phyloP scores from a whole-genome alignment of 2,113 vertebrate genomes.

The Leptodactylus fuscus region DNA sequence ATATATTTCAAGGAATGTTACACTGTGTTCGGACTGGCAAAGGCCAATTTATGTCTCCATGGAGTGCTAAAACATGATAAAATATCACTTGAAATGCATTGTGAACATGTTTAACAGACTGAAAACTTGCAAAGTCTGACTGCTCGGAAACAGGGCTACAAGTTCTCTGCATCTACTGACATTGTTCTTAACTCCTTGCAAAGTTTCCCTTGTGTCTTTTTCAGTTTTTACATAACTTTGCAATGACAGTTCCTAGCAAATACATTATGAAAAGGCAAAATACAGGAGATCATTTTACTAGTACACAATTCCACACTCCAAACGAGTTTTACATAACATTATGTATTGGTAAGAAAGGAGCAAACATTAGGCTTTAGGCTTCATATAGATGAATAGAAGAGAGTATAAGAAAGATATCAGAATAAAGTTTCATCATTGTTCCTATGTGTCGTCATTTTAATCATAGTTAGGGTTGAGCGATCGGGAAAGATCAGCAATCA shows the following conservation, averaged over 20 bases:
- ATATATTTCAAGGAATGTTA: constrained; percentile 35
- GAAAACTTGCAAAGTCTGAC: constrained; percentile 5
- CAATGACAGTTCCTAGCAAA: not conserved
- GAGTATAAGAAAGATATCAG: too few relatives aligned
- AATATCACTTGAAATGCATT: constrained; percentile 10
- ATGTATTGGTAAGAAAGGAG: too few relatives aligned
- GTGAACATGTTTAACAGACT: constrained; percentile 19
- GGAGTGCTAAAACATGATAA: constrained; percentile 23
- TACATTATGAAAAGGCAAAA: not conserved
- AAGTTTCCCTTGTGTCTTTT: not conserved
- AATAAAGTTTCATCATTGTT: too few relatives aligned
- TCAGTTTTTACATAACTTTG: not conserved
- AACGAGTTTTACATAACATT: too few relatives aligned
- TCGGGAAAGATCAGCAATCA: too few relatives aligned
- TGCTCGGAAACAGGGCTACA: not conserved
- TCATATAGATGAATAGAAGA: too few relatives aligned
- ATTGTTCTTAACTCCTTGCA: not conserved
- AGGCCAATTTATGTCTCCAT: constrained; percentile 12
- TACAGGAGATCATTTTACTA: not conserved
- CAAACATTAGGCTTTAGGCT: too few relatives aligned
- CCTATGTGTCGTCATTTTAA: too few relatives aligned
- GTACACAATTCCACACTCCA: not conserved
- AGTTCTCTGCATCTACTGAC: not conserved
- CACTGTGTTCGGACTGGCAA: constrained; percentile 3
- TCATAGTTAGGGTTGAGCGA: too few relatives aligned